Conservation (phyloP, 2,797 vertebrate species). For the Sebastes hubbsi region DNA sequence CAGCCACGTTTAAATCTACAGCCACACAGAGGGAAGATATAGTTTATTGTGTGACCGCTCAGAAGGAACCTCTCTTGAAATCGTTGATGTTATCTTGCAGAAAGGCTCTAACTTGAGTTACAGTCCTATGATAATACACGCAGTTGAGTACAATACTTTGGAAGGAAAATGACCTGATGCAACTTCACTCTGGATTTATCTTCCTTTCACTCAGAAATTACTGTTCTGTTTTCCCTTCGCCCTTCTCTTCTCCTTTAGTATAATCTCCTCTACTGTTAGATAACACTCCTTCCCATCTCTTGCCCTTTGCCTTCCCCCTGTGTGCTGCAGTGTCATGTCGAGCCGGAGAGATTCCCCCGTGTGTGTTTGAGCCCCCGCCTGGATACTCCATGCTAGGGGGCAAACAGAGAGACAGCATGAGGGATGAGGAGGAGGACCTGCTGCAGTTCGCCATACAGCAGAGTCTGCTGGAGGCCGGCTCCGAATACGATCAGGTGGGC, state of each 20-base stretch:
- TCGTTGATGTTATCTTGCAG: slow-evolving; percentile 3
- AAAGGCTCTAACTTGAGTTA: not conserved
- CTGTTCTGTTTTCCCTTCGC: not conserved
- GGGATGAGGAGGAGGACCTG: slow-evolving; percentile 94
- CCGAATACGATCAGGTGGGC: slow-evolving; percentile 94
- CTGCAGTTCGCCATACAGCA: slow-evolving; percentile 98
- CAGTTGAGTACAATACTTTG: not conserved
- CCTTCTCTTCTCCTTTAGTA: not conserved
- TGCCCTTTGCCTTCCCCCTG: slow-evolving; percentile 42
- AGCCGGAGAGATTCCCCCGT: slow-evolving; percentile 89
- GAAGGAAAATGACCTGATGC: not conserved
- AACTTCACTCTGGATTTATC: not conserved
- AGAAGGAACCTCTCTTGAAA: slow-evolving; percentile 9
- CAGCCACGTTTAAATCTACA: slow-evolving; percentile 12
- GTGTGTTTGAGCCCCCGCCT: slow-evolving; percentile 91
- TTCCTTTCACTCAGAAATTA: not conserved
- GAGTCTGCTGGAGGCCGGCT: slow-evolving; percentile 95
- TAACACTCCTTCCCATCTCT: slow-evolving; percentile 31
- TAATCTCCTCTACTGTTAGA: slow-evolving; percentile 5
- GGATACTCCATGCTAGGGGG: slow-evolving; percentile 95
- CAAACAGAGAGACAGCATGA: slow-evolving; percentile 87
- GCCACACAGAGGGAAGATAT: not conserved
- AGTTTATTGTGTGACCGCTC: slow-evolving; percentile 4
- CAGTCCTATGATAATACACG: not conserved
- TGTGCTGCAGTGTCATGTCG: slow-evolving; percentile 88